Base-by-base conservation (phyloP, 2,888 invertebrate species). In the Dolomedes plantarius region DNA sequence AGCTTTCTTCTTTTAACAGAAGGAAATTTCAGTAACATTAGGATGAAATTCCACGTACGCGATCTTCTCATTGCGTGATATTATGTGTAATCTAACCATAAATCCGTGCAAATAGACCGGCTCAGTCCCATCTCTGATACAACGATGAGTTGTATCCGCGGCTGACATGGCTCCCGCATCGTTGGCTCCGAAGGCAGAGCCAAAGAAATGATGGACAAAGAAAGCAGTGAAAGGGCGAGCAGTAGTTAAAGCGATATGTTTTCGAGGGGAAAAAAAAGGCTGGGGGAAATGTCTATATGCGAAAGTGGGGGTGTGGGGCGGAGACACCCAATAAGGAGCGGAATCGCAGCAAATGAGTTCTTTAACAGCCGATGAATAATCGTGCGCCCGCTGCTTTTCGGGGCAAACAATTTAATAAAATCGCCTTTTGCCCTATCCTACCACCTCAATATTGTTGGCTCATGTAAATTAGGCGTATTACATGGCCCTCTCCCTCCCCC, bases 401-500 rank as follows among this genome's bases (percentile, higher is more conserved):
- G 78, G 86, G 80, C 79, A 80, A 80, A 86, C 86, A 86, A 86
- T 86, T 86, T 86, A 86, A 86, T 86, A 86, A 86, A 86, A 79
- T 86, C 86, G 86, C 86, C 86, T 86, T 79, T 86, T 86, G 86
- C 86, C 86, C 86, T 80, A 79, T 86, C 78, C 86, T 80, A 80
- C 75, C 86, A 86, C 86, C 86, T 86, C 86, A 80, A 86, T 86
- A 86, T 86, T 86, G 86, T 86, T 86, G 80, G 86, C 86, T 75
- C 75, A 86, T 86, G 86, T 86, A 86, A 86, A 86, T 86, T 86
- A 86, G 86, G 79, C 75, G 86, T 74, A 86, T 86, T 80, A 76
- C 75, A 75, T 80, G 39, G 76, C 80, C 86, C 50, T 68, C 85
- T 74, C 56, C 23, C 50, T 81, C 68, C 31, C 75, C 65, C 62